A percentile compares a stretch with the other conserved stretches of the same genome.
Evolutionary conservation across 1,140 invertebrate species (phyloP).

Genomic region (Maniola jurtina): DNA sequence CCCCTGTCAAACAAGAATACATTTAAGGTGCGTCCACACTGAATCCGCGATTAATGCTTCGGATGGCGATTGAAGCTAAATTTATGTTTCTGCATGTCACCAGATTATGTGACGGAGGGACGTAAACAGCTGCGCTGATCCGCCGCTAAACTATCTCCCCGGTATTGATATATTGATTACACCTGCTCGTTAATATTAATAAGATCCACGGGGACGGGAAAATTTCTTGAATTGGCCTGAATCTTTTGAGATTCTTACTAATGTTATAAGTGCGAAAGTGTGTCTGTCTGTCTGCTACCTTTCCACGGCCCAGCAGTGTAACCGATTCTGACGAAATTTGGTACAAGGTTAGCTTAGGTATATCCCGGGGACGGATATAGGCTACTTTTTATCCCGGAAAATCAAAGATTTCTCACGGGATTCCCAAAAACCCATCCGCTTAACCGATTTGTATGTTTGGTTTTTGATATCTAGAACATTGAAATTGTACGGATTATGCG

Average conservation of each 20-base stretch:
- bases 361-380: no score
- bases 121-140: slow-evolving; percentile 59
- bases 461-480: no score
- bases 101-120: slow-evolving; percentile 58
- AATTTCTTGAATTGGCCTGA: neutral
- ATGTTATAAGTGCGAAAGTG: no score
- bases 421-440: no score
- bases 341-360: no score
- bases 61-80: slow-evolving; percentile 71
- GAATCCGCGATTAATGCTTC: slow-evolving; percentile 72
- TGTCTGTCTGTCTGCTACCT: no score
- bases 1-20: slow-evolving; percentile 51
- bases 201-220: neutral
- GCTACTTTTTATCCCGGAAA: no score
- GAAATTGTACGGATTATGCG: no score
- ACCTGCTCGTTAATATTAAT: slow-evolving; percentile 30
- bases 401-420: no score
- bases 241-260: slow-evolving; percentile 10
- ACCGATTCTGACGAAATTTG: no score
- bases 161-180: slow-evolving; percentile 34
- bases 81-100: slow-evolving; percentile 69
- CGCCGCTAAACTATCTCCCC: slow-evolving; percentile 36
- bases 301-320: no score
- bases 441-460: no score
- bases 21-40: slow-evolving; percentile 71